Conservation (phyloP, 2,797 vertebrate genomes). For the Ateles fusciceps region DNA sequence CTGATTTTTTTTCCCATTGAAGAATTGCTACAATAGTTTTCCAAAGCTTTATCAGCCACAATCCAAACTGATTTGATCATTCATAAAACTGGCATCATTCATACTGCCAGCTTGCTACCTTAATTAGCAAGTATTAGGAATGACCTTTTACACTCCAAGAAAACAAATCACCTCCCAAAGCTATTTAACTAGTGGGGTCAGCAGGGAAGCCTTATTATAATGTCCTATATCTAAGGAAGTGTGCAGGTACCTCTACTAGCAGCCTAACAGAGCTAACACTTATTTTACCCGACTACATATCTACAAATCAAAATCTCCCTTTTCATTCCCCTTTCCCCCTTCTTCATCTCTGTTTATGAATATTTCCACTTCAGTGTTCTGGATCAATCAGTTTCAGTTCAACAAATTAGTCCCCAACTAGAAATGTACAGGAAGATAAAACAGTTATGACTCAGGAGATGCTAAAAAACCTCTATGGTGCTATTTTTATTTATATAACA, state of each 20-base stretch:
- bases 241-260: neutral
- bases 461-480: neutral
- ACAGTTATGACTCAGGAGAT: neutral
- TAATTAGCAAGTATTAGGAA: no score
- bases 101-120: no score
- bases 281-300: neutral
- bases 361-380: neutral
- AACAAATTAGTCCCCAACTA: neutral
- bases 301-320: neutral
- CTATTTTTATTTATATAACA: neutral
- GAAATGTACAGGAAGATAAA: constrained; percentile 33
- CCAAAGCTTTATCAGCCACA: no score
- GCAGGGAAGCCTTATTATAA: neutral
- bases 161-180: no score
- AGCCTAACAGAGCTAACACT: neutral
- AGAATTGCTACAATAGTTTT: no score
- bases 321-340: neutral
- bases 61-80: no score
- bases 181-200: neutral
- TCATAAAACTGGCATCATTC: no score
- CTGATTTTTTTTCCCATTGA: no score
- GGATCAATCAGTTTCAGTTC: neutral
- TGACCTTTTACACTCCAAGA: no score
- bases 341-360: neutral
- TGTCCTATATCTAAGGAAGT: neutral